Percentiles rank a stretch among this genome's conserved stretches.
These are phyloP conservation scores for Agrilus cyanescens DNA, from an alignment of 2,888 invertebrate genomes.

Conservation along the genomic window DNA sequence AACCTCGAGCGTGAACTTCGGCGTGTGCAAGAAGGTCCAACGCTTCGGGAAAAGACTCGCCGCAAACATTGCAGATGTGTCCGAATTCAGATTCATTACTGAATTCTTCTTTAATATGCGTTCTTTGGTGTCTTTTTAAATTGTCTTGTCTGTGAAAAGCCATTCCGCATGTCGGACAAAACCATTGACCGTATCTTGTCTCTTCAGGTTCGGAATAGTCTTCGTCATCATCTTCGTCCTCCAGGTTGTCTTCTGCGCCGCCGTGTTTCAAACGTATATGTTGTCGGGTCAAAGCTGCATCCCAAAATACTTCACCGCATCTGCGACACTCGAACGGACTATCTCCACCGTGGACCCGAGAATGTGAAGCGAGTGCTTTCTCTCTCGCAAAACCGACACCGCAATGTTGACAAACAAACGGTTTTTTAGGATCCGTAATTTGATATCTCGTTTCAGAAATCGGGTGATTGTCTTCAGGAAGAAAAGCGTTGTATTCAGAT, in stretches of 20 bases:
- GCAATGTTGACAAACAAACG: constrained; percentile 69
- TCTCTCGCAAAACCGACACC: constrained; percentile 70
- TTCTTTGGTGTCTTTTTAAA: constrained; percentile 50
- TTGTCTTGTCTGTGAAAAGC: constrained; percentile 68
- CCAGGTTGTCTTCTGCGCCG: constrained; percentile 24
- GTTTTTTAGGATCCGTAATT: constrained; percentile 57
- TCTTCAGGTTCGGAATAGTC: constrained; percentile 44
- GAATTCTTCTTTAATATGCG: constrained; percentile 33
- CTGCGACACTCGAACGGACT: constrained; percentile 68
- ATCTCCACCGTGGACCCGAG: constrained; percentile 66
- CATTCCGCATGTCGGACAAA: constrained; percentile 66
- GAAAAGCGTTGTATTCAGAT: constrained; percentile 26
- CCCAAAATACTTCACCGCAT: constrained; percentile 77
- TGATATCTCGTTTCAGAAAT: constrained; percentile 36
- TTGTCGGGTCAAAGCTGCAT: constrained; percentile 44
- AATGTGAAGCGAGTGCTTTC: constrained; percentile 68
- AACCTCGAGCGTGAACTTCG: constrained; percentile 58
- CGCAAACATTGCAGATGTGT: constrained; percentile 70
- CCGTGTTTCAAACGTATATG: constrained; percentile 50
- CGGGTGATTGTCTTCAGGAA: constrained; percentile 20
- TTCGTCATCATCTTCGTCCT: constrained; percentile 35
- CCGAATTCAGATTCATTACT: constrained; percentile 22
- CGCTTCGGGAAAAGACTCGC: constrained; percentile 65
- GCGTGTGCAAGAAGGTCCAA: constrained; percentile 67
- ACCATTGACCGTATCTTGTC: constrained; percentile 45